Conservation (phyloP, 2,888 invertebrate genomes). For the Microchrysa polita region DNA sequence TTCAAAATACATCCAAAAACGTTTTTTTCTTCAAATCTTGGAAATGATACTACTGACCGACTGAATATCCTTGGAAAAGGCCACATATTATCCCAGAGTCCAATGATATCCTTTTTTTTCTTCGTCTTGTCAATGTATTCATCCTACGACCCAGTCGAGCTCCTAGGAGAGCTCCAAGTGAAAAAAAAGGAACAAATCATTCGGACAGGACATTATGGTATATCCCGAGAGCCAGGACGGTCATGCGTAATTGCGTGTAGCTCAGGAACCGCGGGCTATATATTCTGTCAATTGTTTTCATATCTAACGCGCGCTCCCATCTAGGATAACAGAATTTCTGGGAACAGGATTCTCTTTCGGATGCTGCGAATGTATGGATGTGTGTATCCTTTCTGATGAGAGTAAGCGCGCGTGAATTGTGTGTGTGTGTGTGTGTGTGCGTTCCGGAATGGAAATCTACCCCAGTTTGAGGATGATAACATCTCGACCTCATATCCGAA, state of each 20-base stretch:
- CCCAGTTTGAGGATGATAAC: conserved; percentile 1
- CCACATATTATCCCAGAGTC: not conserved
- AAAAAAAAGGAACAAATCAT: conserved; percentile 37
- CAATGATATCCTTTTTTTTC: conserved; percentile 26
- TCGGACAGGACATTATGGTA: conserved; percentile 23
- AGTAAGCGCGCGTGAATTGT: not conserved
- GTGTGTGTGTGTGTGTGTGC: not conserved
- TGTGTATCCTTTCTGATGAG: conserved; percentile 30
- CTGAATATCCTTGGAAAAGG: conserved; percentile 8
- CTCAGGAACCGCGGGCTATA: conserved; percentile 30
- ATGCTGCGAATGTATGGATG: conserved; percentile 18
- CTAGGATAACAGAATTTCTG: conserved; percentile 45
- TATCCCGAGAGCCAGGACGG: conserved; percentile 30
- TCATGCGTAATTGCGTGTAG: conserved; percentile 49
- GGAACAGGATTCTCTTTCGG: conserved; percentile 42
- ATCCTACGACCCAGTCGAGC: conserved; percentile 35
- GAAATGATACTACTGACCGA: too few species aligned
- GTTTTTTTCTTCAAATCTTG: not conserved
- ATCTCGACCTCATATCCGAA: too few species aligned
- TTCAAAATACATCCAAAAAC: not conserved
- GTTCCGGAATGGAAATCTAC: conserved; percentile 30
- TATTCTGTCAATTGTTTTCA: conserved; percentile 36
- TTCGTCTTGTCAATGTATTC: conserved; percentile 30
- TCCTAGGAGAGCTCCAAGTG: conserved; percentile 31
- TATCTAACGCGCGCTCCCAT: conserved; percentile 42